Conservation (phyloP, 2,888 invertebrate species). For the Stictocephala bisonia region DNA sequence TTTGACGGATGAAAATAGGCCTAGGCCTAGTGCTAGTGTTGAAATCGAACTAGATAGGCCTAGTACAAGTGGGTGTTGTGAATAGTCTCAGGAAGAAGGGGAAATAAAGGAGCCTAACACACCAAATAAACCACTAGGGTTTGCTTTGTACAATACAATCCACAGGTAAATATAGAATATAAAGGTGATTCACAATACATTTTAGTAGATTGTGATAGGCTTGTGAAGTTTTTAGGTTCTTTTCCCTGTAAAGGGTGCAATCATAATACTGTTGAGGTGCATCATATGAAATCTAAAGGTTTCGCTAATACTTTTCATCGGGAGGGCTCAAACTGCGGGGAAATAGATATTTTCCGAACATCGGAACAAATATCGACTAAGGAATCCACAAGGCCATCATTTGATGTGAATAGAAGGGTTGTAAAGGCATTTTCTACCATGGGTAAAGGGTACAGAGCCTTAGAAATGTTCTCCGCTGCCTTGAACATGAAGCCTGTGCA, state of each 20-base stretch:
- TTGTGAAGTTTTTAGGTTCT: slow-evolving; percentile 19
- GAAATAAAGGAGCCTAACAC: slow-evolving; percentile 1
- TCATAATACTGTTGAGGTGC: slow-evolving; percentile 27
- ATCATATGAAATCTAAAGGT: slow-evolving; percentile 9
- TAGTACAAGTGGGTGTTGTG: slow-evolving; percentile 10
- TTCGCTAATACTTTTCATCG: slow-evolving; percentile 17
- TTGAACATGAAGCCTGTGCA: slow-evolving; percentile 26
- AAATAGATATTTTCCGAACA: slow-evolving; percentile 26
- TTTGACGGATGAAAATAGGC: no score
- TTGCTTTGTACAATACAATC: slow-evolving; percentile 41
- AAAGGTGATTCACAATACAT: slow-evolving; percentile 17
- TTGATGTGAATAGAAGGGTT: slow-evolving; percentile 21
- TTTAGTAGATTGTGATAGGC: slow-evolving; percentile 8
- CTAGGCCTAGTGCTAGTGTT: no score
- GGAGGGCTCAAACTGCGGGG: slow-evolving; percentile 1
- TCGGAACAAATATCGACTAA: slow-evolving; percentile 29
- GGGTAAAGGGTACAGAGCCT: slow-evolving; percentile 37
- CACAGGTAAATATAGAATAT: slow-evolving; percentile 21
- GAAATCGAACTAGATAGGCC: slow-evolving; percentile 30
- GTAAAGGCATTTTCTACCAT: slow-evolving; percentile 35
- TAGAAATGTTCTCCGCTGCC: slow-evolving; percentile 23
- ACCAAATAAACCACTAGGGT: slow-evolving; percentile 27
- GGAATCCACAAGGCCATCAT: slow-evolving; percentile 34
- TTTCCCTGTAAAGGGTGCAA: slow-evolving; percentile 31
- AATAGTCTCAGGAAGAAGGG: no score